phyloP scores from a whole-genome alignment of 2,797 vertebrate species.

The Myotis findleyi region DNA sequence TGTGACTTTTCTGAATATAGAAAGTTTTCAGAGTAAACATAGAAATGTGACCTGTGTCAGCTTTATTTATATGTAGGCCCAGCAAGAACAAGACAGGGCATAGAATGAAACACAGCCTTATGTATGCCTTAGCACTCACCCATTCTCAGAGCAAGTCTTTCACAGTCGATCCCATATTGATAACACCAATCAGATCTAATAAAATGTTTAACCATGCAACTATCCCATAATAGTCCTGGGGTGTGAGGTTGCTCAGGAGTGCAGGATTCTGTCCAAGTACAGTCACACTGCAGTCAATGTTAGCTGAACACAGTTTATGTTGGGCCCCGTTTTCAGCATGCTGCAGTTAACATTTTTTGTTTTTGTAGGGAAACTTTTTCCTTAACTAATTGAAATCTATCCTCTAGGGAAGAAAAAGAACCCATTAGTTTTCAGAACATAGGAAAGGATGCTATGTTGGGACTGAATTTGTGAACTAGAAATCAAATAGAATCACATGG shows the following conservation, averaged over 20 bases:
- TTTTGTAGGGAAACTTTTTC: neutral
- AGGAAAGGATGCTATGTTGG: neutral
- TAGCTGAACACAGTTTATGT: neutral
- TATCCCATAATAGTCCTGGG: neutral
- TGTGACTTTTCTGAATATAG: neutral
- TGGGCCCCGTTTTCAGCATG: neutral
- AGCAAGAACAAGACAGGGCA: neutral
- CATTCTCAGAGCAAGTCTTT: neutral
- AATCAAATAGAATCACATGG: neutral
- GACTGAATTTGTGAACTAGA: constrained; percentile 11
- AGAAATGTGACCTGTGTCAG: neutral
- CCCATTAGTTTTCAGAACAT: neutral
- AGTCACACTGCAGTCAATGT: neutral
- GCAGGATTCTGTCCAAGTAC: neutral
- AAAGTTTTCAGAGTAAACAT: neutral
- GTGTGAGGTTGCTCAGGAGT: neutral
- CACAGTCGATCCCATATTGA: neutral
- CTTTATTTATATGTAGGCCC: neutral
- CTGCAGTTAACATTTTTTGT: neutral
- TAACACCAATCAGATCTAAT: neutral
- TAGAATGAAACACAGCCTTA: neutral
- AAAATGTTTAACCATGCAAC: neutral
- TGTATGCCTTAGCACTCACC: neutral
- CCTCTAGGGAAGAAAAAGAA: constrained; percentile 24
- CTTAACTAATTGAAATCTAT: constrained; percentile 21